Evolutionary conservation across 2,113 vertebrate species (phyloP), one percentile per base, ranked within the genome.

Genomic region (Crypturellus undulatus): DNA sequence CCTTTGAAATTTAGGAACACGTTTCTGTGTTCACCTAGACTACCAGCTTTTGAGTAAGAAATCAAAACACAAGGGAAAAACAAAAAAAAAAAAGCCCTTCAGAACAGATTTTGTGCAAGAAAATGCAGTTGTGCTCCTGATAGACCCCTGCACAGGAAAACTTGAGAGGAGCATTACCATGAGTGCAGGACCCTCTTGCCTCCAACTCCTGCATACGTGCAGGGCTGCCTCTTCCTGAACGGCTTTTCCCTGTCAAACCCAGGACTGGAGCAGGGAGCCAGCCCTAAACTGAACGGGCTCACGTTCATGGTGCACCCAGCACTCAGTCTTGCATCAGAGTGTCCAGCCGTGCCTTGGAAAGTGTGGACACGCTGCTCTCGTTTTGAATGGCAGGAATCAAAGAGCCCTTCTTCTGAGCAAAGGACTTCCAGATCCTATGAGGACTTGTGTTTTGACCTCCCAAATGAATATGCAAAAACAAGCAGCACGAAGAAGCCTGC

Each of bases 381-480:
- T 3, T 70, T 77, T 7, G 22, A 70, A 69, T 87, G 92, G 89
- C 75, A 84, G 79, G 67, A 67, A 84, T 77, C 81, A 89, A 84
- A 38, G 68, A 70, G 70, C 20, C 68, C n/a, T 77, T 62, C 79
- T 87, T 69, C 71, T 70, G 70, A 92, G 73, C 67, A 92, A 36
- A 92, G 40, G 45, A 16, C 60, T 92, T 51, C 52, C 14, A 45
- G 58, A 62, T 32, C 76, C 75, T 84, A 25, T 11, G 79, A 92
- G 91, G 34, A 87, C 4, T 26, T 5, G 18, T 63, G 56, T 36
- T 91, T 85, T 87, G 59, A 76, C 75, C 94, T 81, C 64, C n/a
- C 32, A 80, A 93, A 95, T 89, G 91, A 91, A 91, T 68, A 95
- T 80, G 90, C 91, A 80, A 83, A 94, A 85, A 59, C 85, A 92